Conservation (phyloP, 2,888 invertebrate genomes). For the Tortrix viridana region DNA sequence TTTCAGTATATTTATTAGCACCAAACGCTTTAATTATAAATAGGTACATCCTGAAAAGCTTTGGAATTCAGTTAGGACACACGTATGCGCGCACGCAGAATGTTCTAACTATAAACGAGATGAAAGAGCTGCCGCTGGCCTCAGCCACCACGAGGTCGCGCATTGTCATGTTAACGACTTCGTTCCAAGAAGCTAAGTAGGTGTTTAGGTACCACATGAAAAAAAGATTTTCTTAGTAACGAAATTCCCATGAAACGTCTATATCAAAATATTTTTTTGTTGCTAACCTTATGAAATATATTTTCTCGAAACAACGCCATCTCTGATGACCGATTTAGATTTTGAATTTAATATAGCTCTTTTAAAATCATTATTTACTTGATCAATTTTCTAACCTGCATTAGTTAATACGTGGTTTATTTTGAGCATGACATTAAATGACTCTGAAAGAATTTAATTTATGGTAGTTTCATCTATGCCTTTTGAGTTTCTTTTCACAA, state of each 20-base stretch:
- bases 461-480: no score
- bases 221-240: background rate
- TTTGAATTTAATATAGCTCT: background rate
- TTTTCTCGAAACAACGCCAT: no score
- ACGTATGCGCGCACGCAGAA: slow-evolving; percentile 22
- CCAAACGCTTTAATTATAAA: no score
- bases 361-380: no score
- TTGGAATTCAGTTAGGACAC: background rate
- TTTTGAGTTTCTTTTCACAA: no score
- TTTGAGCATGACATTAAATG: no score
- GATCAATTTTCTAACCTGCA: no score
- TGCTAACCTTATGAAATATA: no score
- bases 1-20: no score
- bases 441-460: no score
- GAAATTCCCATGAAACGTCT: background rate
- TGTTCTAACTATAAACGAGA: slow-evolving; percentile 43
- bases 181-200: slow-evolving; percentile 33
- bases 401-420: no score
- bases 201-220: slow-evolving; percentile 41
- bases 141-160: slow-evolving; percentile 47
- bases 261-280: no score
- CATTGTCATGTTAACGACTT: slow-evolving; percentile 42
- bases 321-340: background rate
- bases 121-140: slow-evolving; percentile 52
- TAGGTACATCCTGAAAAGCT: background rate